Evolutionary conservation across 2,888 invertebrate genomes (phyloP).

Genomic region (Slavum lentiscoides): DNA sequence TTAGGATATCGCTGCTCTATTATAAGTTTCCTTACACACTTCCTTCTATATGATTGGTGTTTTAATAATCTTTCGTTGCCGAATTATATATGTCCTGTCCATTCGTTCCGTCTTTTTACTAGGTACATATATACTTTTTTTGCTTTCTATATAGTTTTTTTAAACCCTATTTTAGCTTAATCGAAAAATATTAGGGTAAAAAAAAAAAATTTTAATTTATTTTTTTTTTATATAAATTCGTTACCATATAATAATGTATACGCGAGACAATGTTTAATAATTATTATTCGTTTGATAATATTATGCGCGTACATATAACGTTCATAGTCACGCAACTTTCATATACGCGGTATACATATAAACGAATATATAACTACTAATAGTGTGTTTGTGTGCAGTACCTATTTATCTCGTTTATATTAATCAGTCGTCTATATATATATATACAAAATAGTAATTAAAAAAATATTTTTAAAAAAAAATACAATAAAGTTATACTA

Average conservation of each 20-base stretch:
- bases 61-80: too few relatives aligned
- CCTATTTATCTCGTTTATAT: slow-evolving; percentile 41
- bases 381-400: too few relatives aligned
- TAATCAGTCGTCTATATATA: slow-evolving; percentile 25
- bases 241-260: background rate
- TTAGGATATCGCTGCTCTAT: too few relatives aligned
- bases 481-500: slow-evolving; percentile 6
- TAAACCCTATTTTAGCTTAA: too few relatives aligned
- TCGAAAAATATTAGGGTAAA: background rate
- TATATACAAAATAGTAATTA: slow-evolving; percentile 19
- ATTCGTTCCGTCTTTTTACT: too few relatives aligned
- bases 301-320: slow-evolving; percentile 24
- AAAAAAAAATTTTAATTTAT: slow-evolving; percentile 28
- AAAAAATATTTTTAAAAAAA: slow-evolving; percentile 17
- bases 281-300: slow-evolving; percentile 20
- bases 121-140: too few relatives aligned
- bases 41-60: too few relatives aligned
- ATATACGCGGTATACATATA: background rate
- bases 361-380: too few relatives aligned
- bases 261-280: background rate
- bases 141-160: too few relatives aligned
- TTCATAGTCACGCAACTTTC: slow-evolving; percentile 42
- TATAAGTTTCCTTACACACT: too few relatives aligned
- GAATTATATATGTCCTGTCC: too few relatives aligned
- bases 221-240: slow-evolving; percentile 14